These are phyloP conservation scores for Xenopus petersii DNA, from an alignment of 2,797 vertebrate genomes.

Conservation along the genomic window DNA sequence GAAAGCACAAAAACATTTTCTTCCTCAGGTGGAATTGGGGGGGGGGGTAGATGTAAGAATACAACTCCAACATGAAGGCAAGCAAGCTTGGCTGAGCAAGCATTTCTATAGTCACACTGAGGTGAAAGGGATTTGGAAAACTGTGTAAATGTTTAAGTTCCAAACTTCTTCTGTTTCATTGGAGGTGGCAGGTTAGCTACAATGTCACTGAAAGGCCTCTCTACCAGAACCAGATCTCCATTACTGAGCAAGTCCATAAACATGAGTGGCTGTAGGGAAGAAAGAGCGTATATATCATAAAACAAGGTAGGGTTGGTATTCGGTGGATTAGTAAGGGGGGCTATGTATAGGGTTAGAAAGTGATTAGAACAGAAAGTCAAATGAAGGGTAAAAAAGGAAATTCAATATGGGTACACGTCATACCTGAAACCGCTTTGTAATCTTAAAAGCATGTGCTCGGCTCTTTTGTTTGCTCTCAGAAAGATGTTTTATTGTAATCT, in stretches of 20 bases:
- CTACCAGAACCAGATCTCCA: conserved; percentile 82
- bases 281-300: background rate
- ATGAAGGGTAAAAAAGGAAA: background rate
- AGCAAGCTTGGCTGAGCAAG: too few relatives aligned
- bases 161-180: conserved; percentile 89
- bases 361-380: too few relatives aligned
- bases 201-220: conserved; percentile 84
- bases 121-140: background rate
- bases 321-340: too few relatives aligned
- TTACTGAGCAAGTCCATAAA: conserved; percentile 78
- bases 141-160: conserved; percentile 69
- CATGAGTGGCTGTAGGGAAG: conserved; percentile 73
- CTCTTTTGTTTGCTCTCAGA: conserved; percentile 63
- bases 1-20: background rate
- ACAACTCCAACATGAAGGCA: too few relatives aligned
- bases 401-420: background rate
- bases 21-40: background rate
- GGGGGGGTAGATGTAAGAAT: background rate
- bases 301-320: background rate
- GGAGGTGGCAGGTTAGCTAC: conserved; percentile 80
- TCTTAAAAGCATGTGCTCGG: conserved; percentile 85
- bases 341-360: too few relatives aligned
- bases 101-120: background rate
- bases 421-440: conserved; percentile 89
- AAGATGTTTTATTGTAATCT: conserved; percentile 72